Evolutionary conservation across 2,113 vertebrate genomes (phyloP), one percentile per base, ranked within the genome.

Genomic region (Microcebus murinus): DNA sequence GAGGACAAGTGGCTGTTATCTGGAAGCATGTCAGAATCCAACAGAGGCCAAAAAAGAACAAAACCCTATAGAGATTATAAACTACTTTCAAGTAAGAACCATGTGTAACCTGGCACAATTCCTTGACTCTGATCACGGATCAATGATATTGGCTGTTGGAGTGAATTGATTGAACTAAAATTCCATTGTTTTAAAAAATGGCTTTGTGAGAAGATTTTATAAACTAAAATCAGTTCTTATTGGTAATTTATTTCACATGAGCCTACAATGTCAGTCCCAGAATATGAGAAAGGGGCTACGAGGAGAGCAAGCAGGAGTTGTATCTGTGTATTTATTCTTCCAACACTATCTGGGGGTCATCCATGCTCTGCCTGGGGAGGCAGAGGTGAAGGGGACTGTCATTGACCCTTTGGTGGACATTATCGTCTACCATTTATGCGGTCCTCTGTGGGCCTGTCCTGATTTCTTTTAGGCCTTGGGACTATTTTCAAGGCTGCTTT

Each of bases 371-470:
- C 9, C 18, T 0, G 21, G n/a, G 11, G 55, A 50, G 14, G 8
- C 13, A 10, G 13, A 14, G 29, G 6, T 31, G 20, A 57, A n/a
- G 1, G 8, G 17, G 8, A 8, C 6, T 0, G 0, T 23, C 1
- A 21, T 1, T n/a, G 31, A 48, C 7, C 14, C 70, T 11, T 25
- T 76, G 6, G 1, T 25, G 55, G 63, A 61, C 34, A 52, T 85
- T 6, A 57, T 57, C 2, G 7, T 57, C 55, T 57, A 42, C 1
- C 34, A 36, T 50, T 36, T 67, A 20, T 29, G 29, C n/a, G 31
- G 17, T 79, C 17, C 39, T 90, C 67, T 73, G 31, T 2, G 84
- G 42, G 8, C 27, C 25, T 94, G 25, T 50, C 42, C 80, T 94
- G 45, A 67, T 83, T 83, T 87, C n/a, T 84, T 92, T 90, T 27